Evolutionary conservation across 2,113 vertebrate species (phyloP), one percentile per base, ranked within the genome.

Genomic region (Myotis brandtii): DNA sequence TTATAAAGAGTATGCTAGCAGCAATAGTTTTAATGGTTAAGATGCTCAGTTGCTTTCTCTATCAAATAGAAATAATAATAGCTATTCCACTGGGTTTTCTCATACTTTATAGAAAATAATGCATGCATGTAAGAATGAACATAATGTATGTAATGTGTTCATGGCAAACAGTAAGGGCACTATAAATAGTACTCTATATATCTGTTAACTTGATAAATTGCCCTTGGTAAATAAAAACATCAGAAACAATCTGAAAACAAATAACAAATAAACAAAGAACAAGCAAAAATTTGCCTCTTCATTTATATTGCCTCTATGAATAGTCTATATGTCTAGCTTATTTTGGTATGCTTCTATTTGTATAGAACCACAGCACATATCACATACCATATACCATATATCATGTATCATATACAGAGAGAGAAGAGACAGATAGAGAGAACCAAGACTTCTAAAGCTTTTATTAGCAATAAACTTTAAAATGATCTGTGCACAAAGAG

Each of bases 1-100:
- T 95, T 92, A 54, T 93, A 91, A 86, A 91, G 23, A 6, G 13
- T 18, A 56, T 27, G 9, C 21, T 94, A 8, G 67, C 86, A 73
- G 13, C 11, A 48, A n/a, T 43, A 86, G 23, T 20, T 83, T 11
- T 23, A n/a, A 73, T 72, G 12, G 52, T 43, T 75, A 43, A 67
- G 14, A 83, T 40, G 27, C 6, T 73, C 25, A 40, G 64, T 30
- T 56, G 34, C 25, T 50, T 86, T 27, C 21, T 91, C 82, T 94
- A n/a, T 67, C 66, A 93, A 92, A 80, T 54, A 32, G 7, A 81
- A 4, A 81, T 40, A 46, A 48, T 52, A 86, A 73, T 18, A 81
- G 9, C 20, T 40, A 87, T 67, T 13, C 12, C 17, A 66, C 0
- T 54, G 20, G 34, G 2, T 20, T 87, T 20, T 52, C 12, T 8